Evolutionary conservation across 2,888 invertebrate species (phyloP), one percentile per base, ranked within the genome.

Genomic region (Noctuana brunneofusca): DNA sequence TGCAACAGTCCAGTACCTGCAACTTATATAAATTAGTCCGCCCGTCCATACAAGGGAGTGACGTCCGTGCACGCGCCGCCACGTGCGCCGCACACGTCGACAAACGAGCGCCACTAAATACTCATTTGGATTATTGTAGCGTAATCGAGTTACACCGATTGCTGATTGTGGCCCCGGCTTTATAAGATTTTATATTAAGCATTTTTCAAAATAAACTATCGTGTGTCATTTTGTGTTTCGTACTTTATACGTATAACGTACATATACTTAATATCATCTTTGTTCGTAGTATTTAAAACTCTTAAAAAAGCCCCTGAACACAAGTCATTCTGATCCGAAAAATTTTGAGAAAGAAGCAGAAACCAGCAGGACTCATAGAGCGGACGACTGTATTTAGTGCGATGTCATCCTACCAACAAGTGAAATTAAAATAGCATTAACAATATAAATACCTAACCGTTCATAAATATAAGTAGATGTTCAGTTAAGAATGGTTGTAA

Each of bases 21-120:
- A 55, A 62, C 48, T 64, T 62, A 64, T 62, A 58, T 62, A 52
- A 58, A 66, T 65, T 64, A 58, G 64, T 46, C 16, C 27, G 64
- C 38, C 16, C 27, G 50, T 41, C 58, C 65, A 53, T 59, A 35
- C 69, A 73, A 72, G 72, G 75, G 73, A 72, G 72, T 79, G 79
- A 77, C 78, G 76, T 75, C 75, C 77, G 79, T 75, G 79, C 74
- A 79, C 79, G 72, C 68, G 71, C 69, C 64, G 68, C 78, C 85
- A 82, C 86, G 87, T 83, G 87, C 71, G 58, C 68, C 75, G 75
- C 89, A 84, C 86, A 79, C 84, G 87, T 60, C 84, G 80, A 80
- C 84, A 83, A 83, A 85, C 81, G 75, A 79, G 74, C 68, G 68
- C 83, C 73, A 81, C 85, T 76, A 82, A 84, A 82, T 70, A 79